These are phyloP conservation scores for Sinohyriopsis cumingii DNA, from an alignment of 2,888 invertebrate species.

Conservation along the genomic window DNA sequence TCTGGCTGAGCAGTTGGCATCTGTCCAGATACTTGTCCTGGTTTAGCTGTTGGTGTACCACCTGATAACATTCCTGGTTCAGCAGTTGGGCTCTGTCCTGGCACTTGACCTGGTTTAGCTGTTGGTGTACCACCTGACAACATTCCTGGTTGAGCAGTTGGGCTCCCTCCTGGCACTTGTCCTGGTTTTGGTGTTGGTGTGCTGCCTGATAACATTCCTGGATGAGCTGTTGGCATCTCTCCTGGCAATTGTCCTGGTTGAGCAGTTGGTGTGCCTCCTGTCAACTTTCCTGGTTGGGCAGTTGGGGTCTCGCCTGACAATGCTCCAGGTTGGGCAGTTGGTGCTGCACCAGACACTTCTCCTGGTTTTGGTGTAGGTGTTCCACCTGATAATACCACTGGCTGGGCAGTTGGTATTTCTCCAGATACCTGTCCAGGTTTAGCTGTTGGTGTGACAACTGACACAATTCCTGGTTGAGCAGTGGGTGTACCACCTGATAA, in stretches of 20 bases:
- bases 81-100: slow-evolving; percentile 4
- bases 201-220: slow-evolving; percentile 11
- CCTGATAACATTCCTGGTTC: not conserved
- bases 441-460: slow-evolving; percentile 5
- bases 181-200: slow-evolving; percentile 32
- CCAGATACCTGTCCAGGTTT: not conserved
- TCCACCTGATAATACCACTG: slow-evolving; percentile 11
- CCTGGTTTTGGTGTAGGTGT: slow-evolving; percentile 29
- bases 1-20: slow-evolving; percentile 15
- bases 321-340: slow-evolving; percentile 7
- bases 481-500: slow-evolving; percentile 31
- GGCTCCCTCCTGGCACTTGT: not conserved
- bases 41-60: slow-evolving; percentile 6
- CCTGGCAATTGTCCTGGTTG: slow-evolving; percentile 1
- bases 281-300: slow-evolving; percentile 7
- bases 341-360: slow-evolving; percentile 15
- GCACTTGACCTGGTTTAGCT: slow-evolving; percentile 3
- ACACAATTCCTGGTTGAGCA: slow-evolving; percentile 15
- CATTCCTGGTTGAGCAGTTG: slow-evolving; percentile 8
- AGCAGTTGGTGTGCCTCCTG: slow-evolving; percentile 10
- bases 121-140: slow-evolving; percentile 7
- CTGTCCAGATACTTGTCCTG: not conserved
- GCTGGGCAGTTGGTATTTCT: slow-evolving; percentile 9
- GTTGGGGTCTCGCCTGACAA: slow-evolving; percentile 10
- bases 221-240: slow-evolving; percentile 29